phyloP scores from a whole-genome alignment of 1,140 invertebrate genomes.

The Eurosta solidaginis region DNA sequence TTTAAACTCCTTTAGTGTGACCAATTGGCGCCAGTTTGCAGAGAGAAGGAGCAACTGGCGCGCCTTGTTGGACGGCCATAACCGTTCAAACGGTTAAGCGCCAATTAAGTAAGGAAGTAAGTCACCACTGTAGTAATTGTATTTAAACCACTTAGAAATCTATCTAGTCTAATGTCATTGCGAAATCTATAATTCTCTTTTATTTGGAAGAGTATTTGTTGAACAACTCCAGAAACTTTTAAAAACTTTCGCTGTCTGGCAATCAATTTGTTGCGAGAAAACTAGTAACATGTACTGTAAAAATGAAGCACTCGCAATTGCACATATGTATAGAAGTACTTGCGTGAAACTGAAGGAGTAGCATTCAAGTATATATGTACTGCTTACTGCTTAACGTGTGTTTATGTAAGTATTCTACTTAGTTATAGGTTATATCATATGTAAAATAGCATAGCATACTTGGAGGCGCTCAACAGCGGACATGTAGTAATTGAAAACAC shows the following conservation, averaged over 20 bases:
- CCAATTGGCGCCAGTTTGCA: no score
- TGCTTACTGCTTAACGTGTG: not conserved
- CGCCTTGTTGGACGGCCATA: no score
- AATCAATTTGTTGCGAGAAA: not conserved
- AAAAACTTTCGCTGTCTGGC: not conserved
- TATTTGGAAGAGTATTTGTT: not conserved
- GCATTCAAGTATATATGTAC: not conserved
- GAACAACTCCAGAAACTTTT: not conserved
- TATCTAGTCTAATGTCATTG: no score
- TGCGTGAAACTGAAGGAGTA: not conserved
- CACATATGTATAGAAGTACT: not conserved
- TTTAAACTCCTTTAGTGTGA: no score
- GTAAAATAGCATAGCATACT: slow-evolving; percentile 25
- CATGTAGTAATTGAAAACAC: slow-evolving; percentile 55
- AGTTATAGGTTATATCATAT: no score
- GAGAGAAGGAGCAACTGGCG: no score
- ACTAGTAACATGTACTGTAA: not conserved
- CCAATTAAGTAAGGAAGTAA: no score
- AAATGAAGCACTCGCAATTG: not conserved
- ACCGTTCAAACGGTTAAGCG: no score
- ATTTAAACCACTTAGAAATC: no score
- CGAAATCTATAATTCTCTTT: no score
- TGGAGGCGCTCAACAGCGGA: not conserved
- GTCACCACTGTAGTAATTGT: no score
- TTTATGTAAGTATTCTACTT: no score